Evolutionary conservation across 1,140 invertebrate genomes (phyloP), one percentile per base, ranked within the genome.

Genomic region (Episyrphus balteatus): DNA sequence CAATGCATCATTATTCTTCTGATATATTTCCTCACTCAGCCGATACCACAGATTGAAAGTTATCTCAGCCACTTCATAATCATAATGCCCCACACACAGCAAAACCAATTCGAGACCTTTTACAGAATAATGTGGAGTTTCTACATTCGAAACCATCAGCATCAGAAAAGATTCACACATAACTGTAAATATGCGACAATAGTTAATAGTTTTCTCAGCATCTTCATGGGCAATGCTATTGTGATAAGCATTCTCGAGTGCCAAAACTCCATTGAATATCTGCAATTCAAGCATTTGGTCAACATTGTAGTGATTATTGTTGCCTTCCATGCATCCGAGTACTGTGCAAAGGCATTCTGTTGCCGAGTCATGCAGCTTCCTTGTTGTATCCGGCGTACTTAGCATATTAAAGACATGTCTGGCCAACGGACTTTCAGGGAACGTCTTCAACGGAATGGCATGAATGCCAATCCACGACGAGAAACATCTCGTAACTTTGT

Each of bases 11-110:
- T 80, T 82, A 59, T 94, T 87, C 55, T 82, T 83, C 55, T 91
- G 84, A 66, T 96, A 98, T 1, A 99, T 69, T 55, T 88, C 83
- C 73, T 99, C 95, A 11, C 93, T 96, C 36, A 98, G 69, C 32
- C 88, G 76, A 70, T 95, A 97, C 96, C 96, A 99, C 43, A 98
- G 76, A 67, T 92, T 89, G 62, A 98, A 99, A 5, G 93, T 96
- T 49, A 97, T 92, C 71, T 96, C 92, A 26, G 92, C 90, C 34
- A 99, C 84, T 84, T 96, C 92, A 74, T 95, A 98, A 70, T 98
- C 92, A 70, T 97, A 92, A 75, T 98, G 92, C 0, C 91, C 90
- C 34, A 92, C 88, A 73, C 94, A 96, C 9, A 86, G 81, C 11
- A 98, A 72, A 30, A 96, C 81, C 56, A 95, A 73, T 65, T 98